A percentile compares a stretch with the other conserved stretches of the same genome.
Evolutionary conservation across 2,888 invertebrate species (phyloP).

Genomic region (Ennomos fuscantarius): DNA sequence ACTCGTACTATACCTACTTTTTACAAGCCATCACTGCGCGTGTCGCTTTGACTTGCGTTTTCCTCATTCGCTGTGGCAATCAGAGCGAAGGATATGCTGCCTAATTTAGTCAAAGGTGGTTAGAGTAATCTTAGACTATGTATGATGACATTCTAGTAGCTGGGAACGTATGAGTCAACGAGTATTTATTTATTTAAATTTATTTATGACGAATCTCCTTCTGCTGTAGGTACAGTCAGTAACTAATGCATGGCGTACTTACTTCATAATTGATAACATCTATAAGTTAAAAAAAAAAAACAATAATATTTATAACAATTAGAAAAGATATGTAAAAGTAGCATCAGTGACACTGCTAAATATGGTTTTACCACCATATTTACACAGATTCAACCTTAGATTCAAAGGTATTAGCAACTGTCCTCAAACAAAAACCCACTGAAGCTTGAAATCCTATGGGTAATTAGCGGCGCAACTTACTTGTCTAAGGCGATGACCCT

Average conservation of each 20-base stretch:
- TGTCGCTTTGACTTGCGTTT: slow-evolving; percentile 31
- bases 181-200: too few relatives aligned
- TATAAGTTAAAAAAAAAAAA: too few relatives aligned
- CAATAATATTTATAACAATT: too few relatives aligned
- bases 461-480: slow-evolving; percentile 54
- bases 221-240: background rate
- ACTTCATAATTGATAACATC: too few relatives aligned
- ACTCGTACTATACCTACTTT: slow-evolving; percentile 18
- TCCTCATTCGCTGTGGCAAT: slow-evolving; percentile 35
- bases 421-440: slow-evolving; percentile 22
- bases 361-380: too few relatives aligned
- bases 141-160: slow-evolving; percentile 8
- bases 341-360: too few relatives aligned
- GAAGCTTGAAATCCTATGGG: slow-evolving; percentile 33
- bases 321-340: too few relatives aligned
- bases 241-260: too few relatives aligned
- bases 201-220: slow-evolving; percentile 6
- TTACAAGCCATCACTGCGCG: slow-evolving; percentile 26
- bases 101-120: slow-evolving; percentile 14
- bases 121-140: slow-evolving; percentile 3
- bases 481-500: slow-evolving; percentile 86
- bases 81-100: slow-evolving; percentile 26
- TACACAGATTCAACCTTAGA: background rate
- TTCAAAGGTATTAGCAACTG: background rate
- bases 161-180: slow-evolving; percentile 8